Base-by-base conservation (phyloP, 1,140 invertebrate genomes). In the Plutomurus gul region DNA sequence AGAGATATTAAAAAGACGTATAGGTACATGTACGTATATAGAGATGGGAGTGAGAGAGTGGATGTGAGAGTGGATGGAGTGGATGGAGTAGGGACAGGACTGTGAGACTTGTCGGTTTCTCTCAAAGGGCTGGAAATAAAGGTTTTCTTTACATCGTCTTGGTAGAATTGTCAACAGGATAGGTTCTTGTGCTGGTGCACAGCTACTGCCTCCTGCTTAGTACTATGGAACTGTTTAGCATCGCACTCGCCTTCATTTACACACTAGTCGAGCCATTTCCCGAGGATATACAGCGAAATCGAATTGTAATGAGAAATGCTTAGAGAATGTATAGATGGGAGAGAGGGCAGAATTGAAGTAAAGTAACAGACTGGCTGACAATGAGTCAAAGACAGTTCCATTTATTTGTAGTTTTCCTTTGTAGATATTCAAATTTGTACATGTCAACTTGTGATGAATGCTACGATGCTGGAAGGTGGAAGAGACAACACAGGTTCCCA, bases 261-360 rank as follows among this genome's bases (percentile, higher is more conserved):
- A 1, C 39, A 13, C n/a, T 43, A n/a, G 18, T 36, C 27, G 11
- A 65, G 13, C 56, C 36, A 65, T 65, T 65, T 65, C 56, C 56
- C 36, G 13, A 65, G 56, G 56, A 65, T 33, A 65, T 36, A 27
- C 30, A 65, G 36, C 22, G 30, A 65, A 65, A 65, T 65, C 56
- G 56, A 65, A 65, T 33, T 65, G 56, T 65, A 65, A 65, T 36
- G 56, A 65, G 56, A 65, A 65, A 65, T 33, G 27, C 56, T 65
- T 33, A 65, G 27, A 65, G 16, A 13, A n/a, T n/a, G 36, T 25
- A 33, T 65, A n/a, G 30, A 65, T 33, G 30, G 16, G 56, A 33
- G 25, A n/a, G 56, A 65, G 56, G 16, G n/a, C n/a, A n/a, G 36
- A 65, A 65, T 65, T 65, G 30, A 8, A 65, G 56, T 30, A 65